Evolutionary conservation across 2,113 vertebrate genomes (phyloP).

Genomic region (Bostrychus sinensis): DNA sequence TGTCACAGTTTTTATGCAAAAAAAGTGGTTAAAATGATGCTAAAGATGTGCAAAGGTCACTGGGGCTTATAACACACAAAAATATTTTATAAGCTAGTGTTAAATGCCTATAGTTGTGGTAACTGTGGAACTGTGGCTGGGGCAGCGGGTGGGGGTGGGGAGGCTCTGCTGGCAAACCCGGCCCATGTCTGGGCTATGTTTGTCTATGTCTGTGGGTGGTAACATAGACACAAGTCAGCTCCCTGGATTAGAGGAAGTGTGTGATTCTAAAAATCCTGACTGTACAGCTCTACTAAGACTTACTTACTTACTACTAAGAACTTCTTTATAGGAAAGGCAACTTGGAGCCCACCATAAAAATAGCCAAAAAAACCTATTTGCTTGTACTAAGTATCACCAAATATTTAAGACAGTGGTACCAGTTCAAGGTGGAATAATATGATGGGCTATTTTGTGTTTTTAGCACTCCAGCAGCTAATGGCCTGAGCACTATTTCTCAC

Average conservation of each 20-base stretch:
- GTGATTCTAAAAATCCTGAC: conserved; percentile 17
- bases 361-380: background rate
- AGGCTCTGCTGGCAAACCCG: background rate
- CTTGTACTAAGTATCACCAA: too few relatives aligned
- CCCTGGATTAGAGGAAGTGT: conserved; percentile 37
- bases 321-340: background rate
- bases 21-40: background rate
- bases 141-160: background rate
- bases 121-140: background rate
- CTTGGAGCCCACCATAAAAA: background rate
- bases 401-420: background rate
- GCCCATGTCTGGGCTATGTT: background rate
- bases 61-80: background rate
- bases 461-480: conserved; percentile 82
- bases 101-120: background rate
- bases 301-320: too few relatives aligned
- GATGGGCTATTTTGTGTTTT: conserved; percentile 3
- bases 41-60: background rate
- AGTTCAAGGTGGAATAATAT: background rate
- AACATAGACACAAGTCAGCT: conserved; percentile 21
- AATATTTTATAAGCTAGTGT: background rate
- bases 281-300: conserved; percentile 2
- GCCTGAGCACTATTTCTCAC: conserved; percentile 90
- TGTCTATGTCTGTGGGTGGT: conserved; percentile 7
- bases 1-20: background rate